Evolutionary conservation across 2,113 vertebrate genomes (phyloP).

Genomic region (Guaruba guarouba): DNA sequence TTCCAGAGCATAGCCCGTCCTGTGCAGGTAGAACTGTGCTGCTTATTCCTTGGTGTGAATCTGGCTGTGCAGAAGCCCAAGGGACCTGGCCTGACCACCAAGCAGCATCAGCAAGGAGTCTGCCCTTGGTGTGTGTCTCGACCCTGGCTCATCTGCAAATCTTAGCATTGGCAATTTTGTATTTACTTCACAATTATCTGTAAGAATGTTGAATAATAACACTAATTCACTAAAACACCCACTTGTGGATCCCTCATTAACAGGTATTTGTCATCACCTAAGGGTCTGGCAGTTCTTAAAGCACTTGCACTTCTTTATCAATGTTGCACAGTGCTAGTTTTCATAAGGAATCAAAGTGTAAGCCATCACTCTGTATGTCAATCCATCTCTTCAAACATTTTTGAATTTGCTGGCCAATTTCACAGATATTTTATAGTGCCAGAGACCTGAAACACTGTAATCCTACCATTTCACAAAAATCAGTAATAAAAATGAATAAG

Average conservation of each 20-base stretch:
- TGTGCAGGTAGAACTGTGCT: not conserved
- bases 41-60: not conserved
- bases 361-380: not conserved
- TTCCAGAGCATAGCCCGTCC: not conserved
- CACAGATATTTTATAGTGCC: not conserved
- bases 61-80: not conserved
- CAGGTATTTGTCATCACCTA: not conserved
- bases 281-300: not conserved
- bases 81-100: not conserved
- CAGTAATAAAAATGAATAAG: not conserved
- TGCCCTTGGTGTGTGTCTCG: rapidly evolving
- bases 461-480: not conserved
- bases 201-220: not conserved
- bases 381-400: not conserved
- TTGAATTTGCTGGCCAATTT: not conserved
- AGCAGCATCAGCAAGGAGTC: not conserved
- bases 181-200: not conserved
- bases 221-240: not conserved
- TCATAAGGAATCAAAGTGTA: not conserved
- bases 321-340: not conserved
- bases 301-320: not conserved
- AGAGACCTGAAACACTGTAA: not conserved
- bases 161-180: not conserved
- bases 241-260: not conserved
- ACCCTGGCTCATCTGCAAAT: not conserved